A percentile compares a stretch with the other conserved stretches of the same genome.
Conservation (phyloP, 2,888 invertebrate species). For the Litoditis marina region DNA sequence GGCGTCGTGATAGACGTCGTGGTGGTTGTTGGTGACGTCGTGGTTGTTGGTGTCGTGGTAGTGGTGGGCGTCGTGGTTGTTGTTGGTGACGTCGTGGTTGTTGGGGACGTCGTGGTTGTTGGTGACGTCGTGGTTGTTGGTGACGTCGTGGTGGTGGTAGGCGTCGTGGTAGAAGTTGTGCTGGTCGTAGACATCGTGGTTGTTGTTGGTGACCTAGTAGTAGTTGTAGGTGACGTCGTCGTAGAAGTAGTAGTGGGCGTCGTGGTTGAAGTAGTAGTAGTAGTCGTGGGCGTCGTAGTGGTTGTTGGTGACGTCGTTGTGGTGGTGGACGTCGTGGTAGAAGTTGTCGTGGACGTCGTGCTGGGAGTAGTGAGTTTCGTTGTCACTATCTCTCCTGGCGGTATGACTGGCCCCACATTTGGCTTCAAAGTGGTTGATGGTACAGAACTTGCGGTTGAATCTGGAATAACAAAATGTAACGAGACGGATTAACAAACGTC, state of each 20-base stretch:
- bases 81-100: not conserved
- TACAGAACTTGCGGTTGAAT: too few species aligned
- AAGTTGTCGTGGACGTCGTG: not conserved
- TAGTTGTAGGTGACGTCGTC: not conserved
- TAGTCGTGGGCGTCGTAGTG: not conserved
- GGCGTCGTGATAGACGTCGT: not conserved
- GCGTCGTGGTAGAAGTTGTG: not conserved
- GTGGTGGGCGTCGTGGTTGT: not conserved
- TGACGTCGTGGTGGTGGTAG: conserved; percentile 1
- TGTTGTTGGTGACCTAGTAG: not conserved
- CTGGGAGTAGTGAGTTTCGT: not conserved
- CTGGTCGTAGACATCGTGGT: not conserved
- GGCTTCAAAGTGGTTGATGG: too few species aligned
- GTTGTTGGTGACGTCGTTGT: not conserved
- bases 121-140: conserved; percentile 1
- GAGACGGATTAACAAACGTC: too few species aligned
- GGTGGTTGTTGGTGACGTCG: not conserved
- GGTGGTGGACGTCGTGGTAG: not conserved
- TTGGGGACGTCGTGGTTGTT: not conserved
- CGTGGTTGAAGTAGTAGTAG: not conserved
- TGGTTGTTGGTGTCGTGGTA: not conserved
- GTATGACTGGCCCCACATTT: too few species aligned
- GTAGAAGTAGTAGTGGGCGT: not conserved
- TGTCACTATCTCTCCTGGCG: too few species aligned
- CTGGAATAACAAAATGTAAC: too few species aligned